Evolutionary conservation across 2,113 vertebrate species (phyloP), one percentile per base, ranked within the genome.

Genomic region (Rhipidura dahli): DNA sequence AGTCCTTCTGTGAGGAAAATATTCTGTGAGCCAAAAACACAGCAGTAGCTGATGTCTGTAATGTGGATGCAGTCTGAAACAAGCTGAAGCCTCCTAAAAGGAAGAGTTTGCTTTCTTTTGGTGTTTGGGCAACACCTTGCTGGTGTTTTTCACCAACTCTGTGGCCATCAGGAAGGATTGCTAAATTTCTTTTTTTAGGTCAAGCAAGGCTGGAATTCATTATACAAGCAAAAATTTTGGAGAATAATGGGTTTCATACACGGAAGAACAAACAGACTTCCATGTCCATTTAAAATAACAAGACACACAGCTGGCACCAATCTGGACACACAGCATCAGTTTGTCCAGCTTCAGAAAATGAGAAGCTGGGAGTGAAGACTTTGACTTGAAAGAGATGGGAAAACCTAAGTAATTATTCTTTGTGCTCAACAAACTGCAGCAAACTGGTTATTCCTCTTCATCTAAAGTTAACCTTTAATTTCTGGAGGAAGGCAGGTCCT

Each of bases 11-110:
- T 80, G 51, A 61, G n/a, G 28, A 81, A 19, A 24, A 72, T 45
- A 33, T 24, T 54, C 82, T 33, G 9, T 0, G 0, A 64, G 69
- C 22, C 5, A 61, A 59, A 70, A 89, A 39, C 2, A 1, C 2
- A 2, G 70, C 47, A 51, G 71, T n/a, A 85, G 57, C 40, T n/a
- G 61, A 30, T 54, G 84, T 37, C 64, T 64, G 77, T 26, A 69
- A 69, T 21, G 42, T 15, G 49, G 30, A 47, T 63, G 28, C 59
- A 45, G 31, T 6, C 40, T 54, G 61, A 93, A 94, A 70, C 1
- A 4, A 5, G 4, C 57, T 45, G 66, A 83, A 90, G 44, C 53
- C 47, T 37, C 23, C 71, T 51, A 53, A 83, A 80, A 22, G 3
- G 10, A 54, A 33, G 11, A 47, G 11, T 37, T 44, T 53, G 27